Base-by-base conservation (phyloP, 1,140 invertebrate genomes). In the Lethrus apterus region DNA sequence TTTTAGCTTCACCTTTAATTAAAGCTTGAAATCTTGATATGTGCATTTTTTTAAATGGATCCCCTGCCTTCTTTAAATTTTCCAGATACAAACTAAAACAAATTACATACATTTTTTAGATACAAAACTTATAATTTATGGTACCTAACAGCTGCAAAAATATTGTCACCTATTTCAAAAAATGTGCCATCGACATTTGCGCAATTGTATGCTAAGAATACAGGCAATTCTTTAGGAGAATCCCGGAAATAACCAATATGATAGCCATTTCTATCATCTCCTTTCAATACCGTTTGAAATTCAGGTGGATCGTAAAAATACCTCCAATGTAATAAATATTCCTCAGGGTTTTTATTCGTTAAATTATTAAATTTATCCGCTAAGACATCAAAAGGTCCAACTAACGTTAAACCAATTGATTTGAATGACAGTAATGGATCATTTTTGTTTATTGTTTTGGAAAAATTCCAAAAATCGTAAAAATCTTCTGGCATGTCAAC, bases 251-350 rank as follows among this genome's bases (percentile, higher is more conserved):
- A 96, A 13, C 91, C 91, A 57, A 91, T 79, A 67, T 95, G 91
- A 54, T 81, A 81, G 46, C 81, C 78, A 51, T 75, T 80, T 19
- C 76, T 77, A 30, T 77, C 70, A 58, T 81, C 76, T 34, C 79
- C 79, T 62, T 77, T 80, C 19, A 89, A 64, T 31, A 89, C 66
- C 8, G 85, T 86, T 70, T 87, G 85, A 68, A 95, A 91, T 71
- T 96, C 92, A 23, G 93, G 92, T 30, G 89, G 88, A 76, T 97
- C 93, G 70, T 88, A 93, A 66, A 80, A 95, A 70, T 87, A 94
- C 58, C 93, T 75, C 83, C 88, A 94, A 63, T 95, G 89, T 23
- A 79, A 65, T 51, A 93, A 65, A 64, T 81, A 79, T 44, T 80
- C 68, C n/a, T 77, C 74, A 38, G 75, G 70, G 55, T 80, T 60